Evolutionary conservation across 2,797 vertebrate species (phyloP), one percentile per base, ranked within the genome.

Genomic region (Spinus olivaceus): DNA sequence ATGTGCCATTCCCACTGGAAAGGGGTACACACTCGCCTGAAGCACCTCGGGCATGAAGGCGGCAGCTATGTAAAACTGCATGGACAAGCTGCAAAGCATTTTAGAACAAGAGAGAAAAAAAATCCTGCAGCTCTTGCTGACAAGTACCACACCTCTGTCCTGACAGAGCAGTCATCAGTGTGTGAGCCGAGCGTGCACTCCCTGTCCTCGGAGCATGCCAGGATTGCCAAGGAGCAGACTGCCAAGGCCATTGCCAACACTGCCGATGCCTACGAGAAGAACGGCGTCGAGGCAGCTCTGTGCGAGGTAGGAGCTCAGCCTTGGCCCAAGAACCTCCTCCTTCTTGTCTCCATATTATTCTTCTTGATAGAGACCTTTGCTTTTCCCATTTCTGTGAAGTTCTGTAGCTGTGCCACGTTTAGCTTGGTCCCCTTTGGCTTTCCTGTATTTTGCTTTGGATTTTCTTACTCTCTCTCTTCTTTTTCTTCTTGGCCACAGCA

Each of bases 191-290:
- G 85, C 9, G 49, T 50, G 4, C 92, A 90, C 51, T 95, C 97
- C 3, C 82, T 98, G 59, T 97, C 98, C 3, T 96, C 97, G 0
- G 98, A 98, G 81, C 98, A 98, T 0, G 96, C 98, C 35, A 95
- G 92, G 92, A 97, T 97, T 17, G 97, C 94, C 57, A 97, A 98
- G 96, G 98, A 98, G 30, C 97, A 98, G 96, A 98, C 97, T 1
- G 98, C 97, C 66, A 88, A 96, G 95, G 96, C 97, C 59, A 98
- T 97, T 19, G 96, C 97, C 1, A 98, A 98, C 97, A 97, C 97
- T 0, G 92, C 96, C 0, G 97, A 69, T 0, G 85, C 97, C 53
- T 97, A 97, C 4, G 97, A 98, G 71, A 97, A 95, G 92, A 95
- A 95, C 0, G 98, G 97, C 0, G 97, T 96, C 0, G 97, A 97